Percentiles rank a stretch among this genome's conserved stretches.
Evolutionary conservation across 2,888 invertebrate species (phyloP).

Genomic region (Dolichopus griseipennis): DNA sequence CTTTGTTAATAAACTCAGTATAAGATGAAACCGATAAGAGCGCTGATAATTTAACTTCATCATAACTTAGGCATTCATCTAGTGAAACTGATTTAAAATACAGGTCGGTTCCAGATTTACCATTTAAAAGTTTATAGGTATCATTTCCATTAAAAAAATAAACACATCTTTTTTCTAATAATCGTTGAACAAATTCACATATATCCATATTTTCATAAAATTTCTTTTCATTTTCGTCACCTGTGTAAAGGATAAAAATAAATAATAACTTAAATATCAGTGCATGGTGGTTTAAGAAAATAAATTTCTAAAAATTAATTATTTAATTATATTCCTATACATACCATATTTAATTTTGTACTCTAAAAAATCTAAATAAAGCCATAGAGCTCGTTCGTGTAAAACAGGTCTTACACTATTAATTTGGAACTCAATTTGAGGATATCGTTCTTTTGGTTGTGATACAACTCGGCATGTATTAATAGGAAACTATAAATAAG

Average conservation of each 20-base stretch:
- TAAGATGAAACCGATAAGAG: conserved; percentile 45
- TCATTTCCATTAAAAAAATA: neutral
- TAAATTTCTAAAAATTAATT: no score
- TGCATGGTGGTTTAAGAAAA: no score
- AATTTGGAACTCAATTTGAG: conserved; percentile 22
- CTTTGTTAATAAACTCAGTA: conserved; percentile 47
- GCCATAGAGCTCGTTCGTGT: conserved; percentile 52
- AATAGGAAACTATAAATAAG: conserved; percentile 23
- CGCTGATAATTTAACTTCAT: conserved; percentile 33
- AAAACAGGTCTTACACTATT: conserved; percentile 54
- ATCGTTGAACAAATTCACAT: neutral
- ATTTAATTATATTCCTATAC: neutral
- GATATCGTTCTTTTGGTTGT: conserved; percentile 21
- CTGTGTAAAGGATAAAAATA: neutral
- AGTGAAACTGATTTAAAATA: neutral
- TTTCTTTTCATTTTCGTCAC: neutral
- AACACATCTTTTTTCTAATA: neutral
- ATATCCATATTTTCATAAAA: neutral
- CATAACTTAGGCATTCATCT: neutral
- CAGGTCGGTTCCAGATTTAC: neutral
- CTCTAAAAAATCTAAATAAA: conserved; percentile 53
- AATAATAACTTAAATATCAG: no score
- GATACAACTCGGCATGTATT: conserved; percentile 20
- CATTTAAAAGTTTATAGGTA: neutral
- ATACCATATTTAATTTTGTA: conserved; percentile 42